A percentile compares a stretch with the other conserved stretches of the same genome.
Conservation (phyloP, 1,140 invertebrate genomes). For the Trichonephila clavata region DNA sequence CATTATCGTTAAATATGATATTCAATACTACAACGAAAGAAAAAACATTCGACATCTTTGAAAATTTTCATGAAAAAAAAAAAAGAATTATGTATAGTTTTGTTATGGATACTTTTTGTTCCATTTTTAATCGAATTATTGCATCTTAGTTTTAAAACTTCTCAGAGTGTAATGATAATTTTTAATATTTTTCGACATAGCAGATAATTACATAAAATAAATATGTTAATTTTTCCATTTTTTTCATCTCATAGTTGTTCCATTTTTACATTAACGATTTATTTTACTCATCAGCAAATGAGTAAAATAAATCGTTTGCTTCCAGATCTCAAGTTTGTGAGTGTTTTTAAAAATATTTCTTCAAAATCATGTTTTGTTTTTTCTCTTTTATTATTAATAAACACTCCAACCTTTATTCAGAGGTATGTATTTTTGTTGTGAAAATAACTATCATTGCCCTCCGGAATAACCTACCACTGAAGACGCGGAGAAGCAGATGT, state of each 20-base stretch:
- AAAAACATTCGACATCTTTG: too few relatives aligned
- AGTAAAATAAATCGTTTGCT: too few relatives aligned
- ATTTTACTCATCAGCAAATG: neutral
- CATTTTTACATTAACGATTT: neutral
- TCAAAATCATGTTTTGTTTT: neutral
- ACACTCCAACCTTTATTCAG: neutral
- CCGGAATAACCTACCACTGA: neutral
- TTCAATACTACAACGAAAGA: too few relatives aligned
- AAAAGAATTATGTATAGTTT: too few relatives aligned
- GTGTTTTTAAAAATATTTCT: too few relatives aligned
- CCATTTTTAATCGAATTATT: neutral
- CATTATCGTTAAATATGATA: too few relatives aligned
- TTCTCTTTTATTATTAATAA: neutral
- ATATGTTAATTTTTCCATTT: too few relatives aligned
- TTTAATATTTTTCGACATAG: neutral
- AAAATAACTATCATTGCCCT: neutral
- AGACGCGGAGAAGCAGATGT: constrained; percentile 7
- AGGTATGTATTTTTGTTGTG: neutral
- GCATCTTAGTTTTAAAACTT: neutral
- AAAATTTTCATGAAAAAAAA: too few relatives aligned
- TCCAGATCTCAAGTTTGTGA: too few relatives aligned
- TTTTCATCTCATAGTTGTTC: neutral
- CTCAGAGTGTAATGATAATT: neutral
- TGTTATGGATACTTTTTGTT: too few relatives aligned
- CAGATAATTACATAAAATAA: too few relatives aligned